Conservation (phyloP, 2,888 invertebrate species). For the Tanytarsus gracilentus region DNA sequence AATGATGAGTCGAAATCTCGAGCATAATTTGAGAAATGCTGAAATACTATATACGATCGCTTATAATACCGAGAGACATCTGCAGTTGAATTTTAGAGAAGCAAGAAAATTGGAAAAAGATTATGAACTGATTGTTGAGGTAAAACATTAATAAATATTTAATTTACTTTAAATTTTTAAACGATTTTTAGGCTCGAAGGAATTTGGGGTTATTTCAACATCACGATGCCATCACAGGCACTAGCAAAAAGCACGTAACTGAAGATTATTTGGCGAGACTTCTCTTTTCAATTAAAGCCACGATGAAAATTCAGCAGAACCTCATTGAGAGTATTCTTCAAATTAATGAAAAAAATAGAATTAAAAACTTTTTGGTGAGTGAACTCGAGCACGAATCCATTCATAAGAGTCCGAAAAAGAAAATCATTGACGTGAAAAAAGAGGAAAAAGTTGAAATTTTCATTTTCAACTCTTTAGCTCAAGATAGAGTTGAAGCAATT, state of each 20-base stretch:
- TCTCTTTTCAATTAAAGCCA: conserved; percentile 72
- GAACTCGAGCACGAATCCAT: conserved; percentile 52
- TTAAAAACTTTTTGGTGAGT: no score
- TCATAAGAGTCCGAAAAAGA: conserved; percentile 66
- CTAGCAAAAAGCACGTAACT: conserved; percentile 86
- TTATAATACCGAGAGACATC: conserved; percentile 63
- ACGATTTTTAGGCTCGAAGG: conserved; percentile 69
- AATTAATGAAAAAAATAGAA: conserved; percentile 35
- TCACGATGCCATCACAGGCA: conserved; percentile 96
- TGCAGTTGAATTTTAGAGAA: conserved; percentile 48
- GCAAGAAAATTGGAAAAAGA: no score
- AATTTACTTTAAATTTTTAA: no score
- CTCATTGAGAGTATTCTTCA: conserved; percentile 58
- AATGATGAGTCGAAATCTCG: conserved; percentile 74
- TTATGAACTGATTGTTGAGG: no score
- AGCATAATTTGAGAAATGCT: conserved; percentile 63
- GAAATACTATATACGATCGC: conserved; percentile 81
- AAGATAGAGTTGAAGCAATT: conserved; percentile 67
- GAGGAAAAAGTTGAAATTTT: conserved; percentile 53
- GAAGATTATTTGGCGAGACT: conserved; percentile 83
- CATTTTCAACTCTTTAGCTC: conserved; percentile 75
- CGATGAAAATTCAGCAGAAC: no score
- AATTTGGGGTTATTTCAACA: conserved; percentile 90
- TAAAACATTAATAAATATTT: conserved; percentile 34
- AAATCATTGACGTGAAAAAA: conserved; percentile 53